These are phyloP conservation scores for Nycticebus coucang DNA, from an alignment of 2,113 vertebrate species.

Conservation along the genomic window DNA sequence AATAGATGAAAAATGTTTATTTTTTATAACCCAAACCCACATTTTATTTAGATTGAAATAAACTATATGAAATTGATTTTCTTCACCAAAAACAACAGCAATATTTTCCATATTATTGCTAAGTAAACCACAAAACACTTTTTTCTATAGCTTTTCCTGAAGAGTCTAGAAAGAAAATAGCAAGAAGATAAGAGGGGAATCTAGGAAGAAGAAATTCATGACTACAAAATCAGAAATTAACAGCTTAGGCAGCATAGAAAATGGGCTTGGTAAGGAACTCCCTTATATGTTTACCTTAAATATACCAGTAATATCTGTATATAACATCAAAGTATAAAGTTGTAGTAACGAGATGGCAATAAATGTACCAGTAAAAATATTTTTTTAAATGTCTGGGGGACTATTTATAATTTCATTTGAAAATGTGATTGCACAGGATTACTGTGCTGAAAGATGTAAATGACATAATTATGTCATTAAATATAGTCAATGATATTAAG, in stretches of 20 bases:
- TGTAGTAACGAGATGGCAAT: not conserved
- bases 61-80: too few relatives aligned
- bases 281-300: not conserved
- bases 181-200: not conserved
- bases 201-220: not conserved
- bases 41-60: too few relatives aligned
- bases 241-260: not conserved
- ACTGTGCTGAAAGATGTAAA: not conserved
- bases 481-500: slow-evolving; percentile 1
- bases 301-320: not conserved
- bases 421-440: not conserved
- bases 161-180: not conserved
- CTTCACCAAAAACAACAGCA: too few relatives aligned
- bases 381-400: not conserved
- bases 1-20: not conserved
- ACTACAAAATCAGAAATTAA: not conserved
- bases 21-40: too few relatives aligned
- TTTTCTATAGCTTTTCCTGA: too few relatives aligned
- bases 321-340: not conserved
- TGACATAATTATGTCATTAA: not conserved
- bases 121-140: too few relatives aligned
- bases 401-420: not conserved
- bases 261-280: not conserved
- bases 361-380: not conserved
- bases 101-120: too few relatives aligned